Base-by-base conservation (phyloP, 2,888 invertebrate species). In the Serrognathus titanus region DNA sequence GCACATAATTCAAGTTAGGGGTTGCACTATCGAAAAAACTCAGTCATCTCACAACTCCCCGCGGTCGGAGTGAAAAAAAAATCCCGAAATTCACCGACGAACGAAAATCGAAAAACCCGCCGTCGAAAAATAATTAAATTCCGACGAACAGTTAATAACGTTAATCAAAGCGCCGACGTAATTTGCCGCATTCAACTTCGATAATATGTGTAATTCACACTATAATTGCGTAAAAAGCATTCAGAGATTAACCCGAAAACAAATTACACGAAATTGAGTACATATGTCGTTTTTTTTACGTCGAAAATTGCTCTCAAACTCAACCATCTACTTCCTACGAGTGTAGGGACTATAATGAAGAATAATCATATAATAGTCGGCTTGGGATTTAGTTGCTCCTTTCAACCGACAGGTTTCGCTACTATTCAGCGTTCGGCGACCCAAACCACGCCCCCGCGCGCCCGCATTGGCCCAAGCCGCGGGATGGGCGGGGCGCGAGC, bases 301-400 rank as follows among this genome's bases (percentile, higher is more conserved):
- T 72, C 71, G 75, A 72, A 77, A 78, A 77, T 78, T 77, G 73
- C 73, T 72, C 74, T 66, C 65, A 62, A 53, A 51, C 57, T 31
- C 75, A 74, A 76, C 75, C 78, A 76, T 78, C 78, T 77, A 78
- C 77, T 76, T 76, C 76, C 77, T 76, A 75, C 77, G 78, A 77
- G 72, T 70, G 78, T 78, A 78, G 76, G 74, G 71, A 77, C 78
- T 77, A 78, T 78, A 78, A 78, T 78, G 78, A 78, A 77, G 77
- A 75, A 77, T 78, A 78, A 78, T 78, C 78, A 78, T 78, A 77
- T 78, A 78, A 78, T 78, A 77, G 78, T 74, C 65, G 73, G 75
- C 75, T 77, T 71, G 71, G 70, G 71, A 62, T 63, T 65, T 71
- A 74, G 76, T 77, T 78, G 71, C 63, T 59, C 69, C 70, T 69